These are phyloP conservation scores for Phylloscopus whistleri DNA, from an alignment of 2,113 vertebrate genomes.

Conservation along the genomic window DNA sequence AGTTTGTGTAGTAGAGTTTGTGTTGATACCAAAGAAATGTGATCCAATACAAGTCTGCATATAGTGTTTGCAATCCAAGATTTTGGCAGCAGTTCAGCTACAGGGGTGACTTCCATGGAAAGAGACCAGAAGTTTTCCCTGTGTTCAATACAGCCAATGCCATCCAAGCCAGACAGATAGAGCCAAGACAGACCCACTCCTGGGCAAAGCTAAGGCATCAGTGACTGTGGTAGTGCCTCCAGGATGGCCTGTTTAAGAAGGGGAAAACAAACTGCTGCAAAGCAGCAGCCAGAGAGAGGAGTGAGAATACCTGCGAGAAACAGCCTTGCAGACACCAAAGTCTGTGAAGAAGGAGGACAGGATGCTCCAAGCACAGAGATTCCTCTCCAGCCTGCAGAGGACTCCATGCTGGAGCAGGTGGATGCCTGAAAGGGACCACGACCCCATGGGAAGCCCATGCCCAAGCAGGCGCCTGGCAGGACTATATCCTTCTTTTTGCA, in stretches of 20 bases:
- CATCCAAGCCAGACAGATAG: background rate
- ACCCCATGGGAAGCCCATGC: rapidly evolving
- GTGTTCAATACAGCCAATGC: background rate
- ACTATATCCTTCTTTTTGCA: background rate
- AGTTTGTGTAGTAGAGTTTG: background rate
- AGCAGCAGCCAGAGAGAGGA: background rate
- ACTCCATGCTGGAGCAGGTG: background rate
- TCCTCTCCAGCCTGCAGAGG: background rate
- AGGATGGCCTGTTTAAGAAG: background rate
- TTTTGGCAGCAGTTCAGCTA: background rate
- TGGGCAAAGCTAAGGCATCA: background rate
- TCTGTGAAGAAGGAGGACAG: rapidly evolving
- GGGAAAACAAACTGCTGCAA: background rate
- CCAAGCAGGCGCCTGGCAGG: background rate
- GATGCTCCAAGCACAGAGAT: background rate
- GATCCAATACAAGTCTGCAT: background rate
- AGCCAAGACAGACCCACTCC: rapidly evolving
- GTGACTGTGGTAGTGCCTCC: rapidly evolving
- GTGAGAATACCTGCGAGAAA: background rate
- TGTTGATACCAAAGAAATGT: background rate
- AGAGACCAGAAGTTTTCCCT: background rate
- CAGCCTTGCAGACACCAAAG: background rate
- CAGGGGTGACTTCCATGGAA: background rate
- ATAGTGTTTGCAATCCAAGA: background rate
- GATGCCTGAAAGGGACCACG: background rate